Evolutionary conservation across 1,140 invertebrate species (phyloP).

Genomic region (Acromyrmex charruanus): DNA sequence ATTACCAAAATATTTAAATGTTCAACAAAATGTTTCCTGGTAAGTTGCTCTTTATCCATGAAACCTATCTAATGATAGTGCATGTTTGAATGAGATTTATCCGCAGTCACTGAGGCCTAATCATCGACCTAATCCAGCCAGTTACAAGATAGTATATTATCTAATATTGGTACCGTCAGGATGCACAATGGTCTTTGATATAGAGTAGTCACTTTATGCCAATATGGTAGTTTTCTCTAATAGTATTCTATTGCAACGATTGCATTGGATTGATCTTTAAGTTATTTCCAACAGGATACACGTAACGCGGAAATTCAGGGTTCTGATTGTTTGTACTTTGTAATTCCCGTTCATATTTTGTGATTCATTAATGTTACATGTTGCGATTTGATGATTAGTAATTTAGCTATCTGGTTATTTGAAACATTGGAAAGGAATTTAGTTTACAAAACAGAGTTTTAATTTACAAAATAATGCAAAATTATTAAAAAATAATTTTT

Average conservation of each 20-base stretch:
- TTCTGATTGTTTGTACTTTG: background rate
- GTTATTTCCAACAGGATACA: slow-evolving; percentile 32
- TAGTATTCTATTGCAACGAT: slow-evolving; percentile 26
- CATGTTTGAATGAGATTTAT: slow-evolving; percentile 31
- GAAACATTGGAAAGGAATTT: background rate
- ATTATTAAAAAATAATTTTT: background rate
- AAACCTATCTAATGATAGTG: background rate
- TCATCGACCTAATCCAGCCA: slow-evolving; percentile 51
- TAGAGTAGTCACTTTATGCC: slow-evolving; percentile 45
- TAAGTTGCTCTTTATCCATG: background rate
- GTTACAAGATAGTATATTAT: slow-evolving; percentile 49
- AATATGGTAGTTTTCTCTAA: slow-evolving; percentile 50
- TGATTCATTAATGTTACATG: background rate
- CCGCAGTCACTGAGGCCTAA: slow-evolving; percentile 32
- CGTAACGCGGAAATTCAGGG: slow-evolving; percentile 4
- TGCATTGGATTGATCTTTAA: slow-evolving; percentile 20
- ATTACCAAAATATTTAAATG: slow-evolving; percentile 15
- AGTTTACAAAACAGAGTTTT: no score
- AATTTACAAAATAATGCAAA: background rate
- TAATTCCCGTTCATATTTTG: background rate
- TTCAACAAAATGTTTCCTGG: background rate
- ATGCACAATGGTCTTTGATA: slow-evolving; percentile 47
- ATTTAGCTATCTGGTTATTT: background rate
- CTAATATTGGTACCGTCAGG: slow-evolving; percentile 41
- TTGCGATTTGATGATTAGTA: background rate